Percentiles rank a stretch among this genome's conserved stretches.
Evolutionary conservation across 2,113 vertebrate species (phyloP).

Genomic region (Cyprinodon brontotheroides): DNA sequence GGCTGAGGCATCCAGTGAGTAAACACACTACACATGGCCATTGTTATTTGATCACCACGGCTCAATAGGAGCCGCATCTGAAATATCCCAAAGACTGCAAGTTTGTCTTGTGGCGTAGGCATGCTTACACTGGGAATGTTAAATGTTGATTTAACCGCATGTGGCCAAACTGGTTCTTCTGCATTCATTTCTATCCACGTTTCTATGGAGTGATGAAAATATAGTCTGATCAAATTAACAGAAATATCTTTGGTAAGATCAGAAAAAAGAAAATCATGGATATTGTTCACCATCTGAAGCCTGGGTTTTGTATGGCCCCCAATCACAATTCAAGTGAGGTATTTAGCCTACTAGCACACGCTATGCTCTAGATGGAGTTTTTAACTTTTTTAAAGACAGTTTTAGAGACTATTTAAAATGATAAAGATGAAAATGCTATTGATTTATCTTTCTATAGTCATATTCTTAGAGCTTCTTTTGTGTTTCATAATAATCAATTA

Average conservation of each 20-base stretch:
- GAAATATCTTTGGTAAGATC: not conserved
- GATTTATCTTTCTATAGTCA: too few species aligned
- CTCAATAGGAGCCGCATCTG: not conserved
- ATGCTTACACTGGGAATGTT: conserved; percentile 44
- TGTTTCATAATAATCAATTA: too few species aligned
- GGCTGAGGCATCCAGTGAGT: conserved; percentile 79
- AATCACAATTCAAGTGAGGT: too few species aligned
- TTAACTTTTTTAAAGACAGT: too few species aligned
- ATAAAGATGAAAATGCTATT: too few species aligned
- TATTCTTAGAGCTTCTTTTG: too few species aligned
- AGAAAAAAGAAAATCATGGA: not conserved
- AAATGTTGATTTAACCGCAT: not conserved
- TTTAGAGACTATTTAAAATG: too few species aligned
- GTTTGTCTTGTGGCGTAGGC: not conserved
- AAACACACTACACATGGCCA: conserved; percentile 20
- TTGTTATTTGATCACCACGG: not conserved
- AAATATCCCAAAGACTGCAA: not conserved
- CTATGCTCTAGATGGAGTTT: too few species aligned
- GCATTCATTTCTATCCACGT: conserved; percentile 57
- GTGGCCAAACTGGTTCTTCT: conserved; percentile 64
- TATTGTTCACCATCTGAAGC: not conserved
- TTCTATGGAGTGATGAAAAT: not conserved
- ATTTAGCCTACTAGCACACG: too few species aligned
- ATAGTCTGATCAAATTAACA: not conserved
- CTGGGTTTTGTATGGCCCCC: too few species aligned